Conservation (phyloP, 23 tunicate species). For the Diplosoma virens region DNA sequence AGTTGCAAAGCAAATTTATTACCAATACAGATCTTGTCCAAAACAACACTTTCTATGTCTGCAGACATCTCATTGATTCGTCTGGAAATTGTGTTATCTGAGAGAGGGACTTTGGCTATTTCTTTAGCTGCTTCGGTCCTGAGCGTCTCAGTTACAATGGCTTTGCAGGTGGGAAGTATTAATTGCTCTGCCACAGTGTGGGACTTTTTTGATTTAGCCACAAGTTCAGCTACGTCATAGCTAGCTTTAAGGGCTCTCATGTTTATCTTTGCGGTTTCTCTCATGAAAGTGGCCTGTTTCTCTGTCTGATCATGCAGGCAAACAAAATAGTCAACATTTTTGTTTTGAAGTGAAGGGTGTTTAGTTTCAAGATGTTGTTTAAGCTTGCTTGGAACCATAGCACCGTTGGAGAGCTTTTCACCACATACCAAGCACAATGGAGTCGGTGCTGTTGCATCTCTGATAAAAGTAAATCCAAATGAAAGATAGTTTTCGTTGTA, state of each 20-base stretch:
- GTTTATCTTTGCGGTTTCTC: constrained; percentile 23
- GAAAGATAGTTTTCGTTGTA: constrained; percentile 44
- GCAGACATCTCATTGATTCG: constrained; percentile 39
- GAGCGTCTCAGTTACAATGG: constrained; percentile 49
- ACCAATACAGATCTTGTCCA: constrained; percentile 11
- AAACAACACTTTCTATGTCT: constrained; percentile 24
- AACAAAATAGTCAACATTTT: constrained; percentile 39
- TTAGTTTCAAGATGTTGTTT: constrained; percentile 42
- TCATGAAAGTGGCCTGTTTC: constrained; percentile 45
- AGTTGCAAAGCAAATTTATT: constrained; percentile 34
- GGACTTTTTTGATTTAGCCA: constrained; percentile 45
- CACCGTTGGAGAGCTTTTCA: constrained; percentile 37
- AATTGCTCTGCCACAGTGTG: constrained; percentile 49
- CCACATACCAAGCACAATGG: constrained; percentile 52
- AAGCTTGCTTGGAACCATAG: constrained; percentile 47
- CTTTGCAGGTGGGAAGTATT: constrained; percentile 41
- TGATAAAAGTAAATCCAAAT: constrained; percentile 42
- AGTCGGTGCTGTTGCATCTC: constrained; percentile 40
- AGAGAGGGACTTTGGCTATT: constrained; percentile 39
- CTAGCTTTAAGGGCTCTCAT: constrained; percentile 24
- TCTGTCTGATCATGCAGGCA: constrained; percentile 30
- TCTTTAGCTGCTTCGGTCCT: constrained; percentile 43
- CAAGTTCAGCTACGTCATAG: constrained; percentile 43
- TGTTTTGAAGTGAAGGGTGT: constrained; percentile 38
- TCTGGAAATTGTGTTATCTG: constrained; percentile 42